These are phyloP conservation scores for Leucoraja erinaceus DNA, from an alignment of 2,113 vertebrate genomes.

Conservation along the genomic window DNA sequence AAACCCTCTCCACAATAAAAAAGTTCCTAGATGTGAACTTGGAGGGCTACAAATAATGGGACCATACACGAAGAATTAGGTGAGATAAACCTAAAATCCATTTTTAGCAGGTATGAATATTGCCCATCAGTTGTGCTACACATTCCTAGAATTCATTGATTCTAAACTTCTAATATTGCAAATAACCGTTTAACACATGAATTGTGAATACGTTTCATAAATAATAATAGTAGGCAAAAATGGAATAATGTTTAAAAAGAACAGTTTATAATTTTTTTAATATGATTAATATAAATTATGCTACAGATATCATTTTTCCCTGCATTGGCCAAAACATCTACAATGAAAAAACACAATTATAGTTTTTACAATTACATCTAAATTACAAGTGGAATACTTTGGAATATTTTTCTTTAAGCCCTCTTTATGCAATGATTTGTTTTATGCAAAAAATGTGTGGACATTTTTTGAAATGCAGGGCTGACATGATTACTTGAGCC, in stretches of 20 bases:
- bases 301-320: too few relatives aligned
- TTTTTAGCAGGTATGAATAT: too few relatives aligned
- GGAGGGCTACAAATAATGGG: too few relatives aligned
- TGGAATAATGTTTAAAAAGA: neutral
- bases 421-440: neutral
- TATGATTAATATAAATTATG: neutral
- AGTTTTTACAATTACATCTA: neutral
- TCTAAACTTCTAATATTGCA: neutral
- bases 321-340: neutral
- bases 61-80: too few relatives aligned
- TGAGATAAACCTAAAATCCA: too few relatives aligned
- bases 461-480: constrained; percentile 61
- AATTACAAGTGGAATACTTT: neutral
- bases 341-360: neutral
- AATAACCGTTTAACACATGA: neutral
- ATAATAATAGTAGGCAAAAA: neutral
- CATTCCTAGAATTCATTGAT: too few relatives aligned
- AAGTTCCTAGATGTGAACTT: too few relatives aligned
- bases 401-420: neutral
- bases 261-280: neutral
- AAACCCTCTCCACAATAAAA: too few relatives aligned
- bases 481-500: constrained; percentile 71
- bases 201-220: neutral
- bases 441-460: constrained; percentile 39
- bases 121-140: too few relatives aligned